phyloP scores from a whole-genome alignment of 2,888 invertebrate genomes.

The Diarsia rubi region DNA sequence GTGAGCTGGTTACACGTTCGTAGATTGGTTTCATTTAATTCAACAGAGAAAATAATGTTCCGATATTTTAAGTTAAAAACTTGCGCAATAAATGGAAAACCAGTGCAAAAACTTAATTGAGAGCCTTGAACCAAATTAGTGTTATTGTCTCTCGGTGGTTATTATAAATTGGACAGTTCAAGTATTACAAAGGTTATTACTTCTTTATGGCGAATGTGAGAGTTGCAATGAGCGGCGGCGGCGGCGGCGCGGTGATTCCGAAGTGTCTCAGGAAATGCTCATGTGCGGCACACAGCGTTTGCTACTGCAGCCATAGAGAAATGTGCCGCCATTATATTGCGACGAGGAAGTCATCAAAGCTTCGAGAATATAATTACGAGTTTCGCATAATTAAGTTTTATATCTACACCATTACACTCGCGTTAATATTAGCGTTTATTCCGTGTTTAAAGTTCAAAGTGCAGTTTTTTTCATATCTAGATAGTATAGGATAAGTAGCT shows the following conservation, averaged over 20 bases:
- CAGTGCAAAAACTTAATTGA: conserved; percentile 23
- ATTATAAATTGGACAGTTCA: conserved; percentile 6
- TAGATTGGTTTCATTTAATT: conserved; percentile 2
- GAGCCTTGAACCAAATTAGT: conserved; percentile 43
- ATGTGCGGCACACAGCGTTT: not conserved
- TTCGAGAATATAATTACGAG: conserved; percentile 12
- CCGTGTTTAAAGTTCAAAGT: conserved; percentile 26
- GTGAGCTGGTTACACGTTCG: not conserved
- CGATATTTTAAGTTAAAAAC: not conserved
- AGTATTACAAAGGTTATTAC: conserved; percentile 19
- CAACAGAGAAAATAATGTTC: not conserved
- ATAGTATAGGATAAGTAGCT: not conserved
- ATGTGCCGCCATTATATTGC: conserved; percentile 4
- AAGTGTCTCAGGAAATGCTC: not conserved
- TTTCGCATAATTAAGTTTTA: conserved; percentile 17
- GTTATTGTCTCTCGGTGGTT: conserved; percentile 25
- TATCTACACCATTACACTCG: conserved; percentile 1
- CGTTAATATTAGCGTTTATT: conserved; percentile 11
- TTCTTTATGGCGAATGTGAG: conserved; percentile 1
- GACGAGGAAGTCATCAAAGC: conserved; percentile 27
- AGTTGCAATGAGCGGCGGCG: not conserved
- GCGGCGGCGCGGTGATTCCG: not conserved
- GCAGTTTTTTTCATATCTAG: not conserved
- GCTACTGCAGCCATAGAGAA: not conserved
- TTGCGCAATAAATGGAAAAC: conserved; percentile 37